A percentile compares a stretch with the other conserved stretches of the same genome.
Evolutionary conservation across 2,888 invertebrate genomes (phyloP).

Genomic region (Papilio protenor): DNA sequence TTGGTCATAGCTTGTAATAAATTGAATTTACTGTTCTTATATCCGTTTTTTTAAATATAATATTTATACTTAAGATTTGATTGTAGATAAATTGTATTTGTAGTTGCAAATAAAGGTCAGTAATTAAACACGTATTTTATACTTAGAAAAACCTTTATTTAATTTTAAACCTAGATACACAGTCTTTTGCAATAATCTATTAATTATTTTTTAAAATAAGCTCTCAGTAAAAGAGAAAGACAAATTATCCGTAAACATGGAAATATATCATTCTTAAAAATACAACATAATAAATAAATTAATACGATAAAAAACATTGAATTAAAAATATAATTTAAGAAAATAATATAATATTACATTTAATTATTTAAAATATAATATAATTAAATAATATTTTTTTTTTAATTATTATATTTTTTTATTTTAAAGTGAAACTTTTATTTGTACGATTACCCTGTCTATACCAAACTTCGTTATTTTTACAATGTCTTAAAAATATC

Average conservation of each 20-base stretch:
- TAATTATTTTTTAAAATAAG: neutral
- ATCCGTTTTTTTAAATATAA: neutral
- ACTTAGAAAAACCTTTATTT: neutral
- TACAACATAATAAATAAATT: neutral
- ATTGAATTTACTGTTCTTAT: too few relatives aligned
- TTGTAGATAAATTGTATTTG: neutral
- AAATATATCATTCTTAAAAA: neutral
- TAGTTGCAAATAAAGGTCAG: too few relatives aligned
- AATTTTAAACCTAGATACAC: slow-evolving; percentile 26
- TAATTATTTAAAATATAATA: too few relatives aligned
- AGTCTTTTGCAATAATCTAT: slow-evolving; percentile 34
- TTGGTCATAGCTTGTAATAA: too few relatives aligned
- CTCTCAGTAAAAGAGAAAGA: neutral
- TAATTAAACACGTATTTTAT: neutral
- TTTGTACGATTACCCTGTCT: slow-evolving; percentile 47
- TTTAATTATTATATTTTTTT: neutral
- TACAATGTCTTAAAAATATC: slow-evolving; percentile 38
- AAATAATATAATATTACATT: too few relatives aligned
- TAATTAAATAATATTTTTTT: too few relatives aligned
- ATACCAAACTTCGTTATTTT: slow-evolving; percentile 46
- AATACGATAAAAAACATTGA: too few relatives aligned
- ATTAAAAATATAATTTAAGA: too few relatives aligned
- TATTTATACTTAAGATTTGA: too few relatives aligned
- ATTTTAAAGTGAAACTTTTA: neutral
- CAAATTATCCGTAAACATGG: slow-evolving; percentile 15